These are phyloP conservation scores for Lophochroa leadbeateri DNA, from an alignment of 2,113 vertebrate genomes.

Conservation along the genomic window DNA sequence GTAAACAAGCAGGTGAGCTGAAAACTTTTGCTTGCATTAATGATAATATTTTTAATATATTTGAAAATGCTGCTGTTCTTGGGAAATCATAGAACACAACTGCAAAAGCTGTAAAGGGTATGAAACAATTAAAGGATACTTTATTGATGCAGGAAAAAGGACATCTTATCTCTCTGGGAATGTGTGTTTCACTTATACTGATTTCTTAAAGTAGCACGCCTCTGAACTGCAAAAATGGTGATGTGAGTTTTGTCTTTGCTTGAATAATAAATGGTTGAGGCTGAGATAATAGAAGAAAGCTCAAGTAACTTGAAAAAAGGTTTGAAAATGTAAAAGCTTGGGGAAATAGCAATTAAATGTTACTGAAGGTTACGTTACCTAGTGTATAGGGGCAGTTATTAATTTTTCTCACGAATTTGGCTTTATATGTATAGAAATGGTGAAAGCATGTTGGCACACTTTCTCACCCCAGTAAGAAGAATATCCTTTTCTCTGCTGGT, in stretches of 20 bases:
- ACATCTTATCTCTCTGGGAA: not conserved
- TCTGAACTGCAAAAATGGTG: not conserved
- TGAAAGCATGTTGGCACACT: not conserved
- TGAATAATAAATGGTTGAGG: not conserved
- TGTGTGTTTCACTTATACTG: not conserved
- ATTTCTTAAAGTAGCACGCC: not conserved
- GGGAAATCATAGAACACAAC: not conserved
- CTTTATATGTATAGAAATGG: not conserved
- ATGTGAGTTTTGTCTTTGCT: not conserved
- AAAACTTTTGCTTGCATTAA: not conserved
- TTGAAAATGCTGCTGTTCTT: not conserved
- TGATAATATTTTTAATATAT: not conserved
- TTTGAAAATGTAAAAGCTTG: not conserved
- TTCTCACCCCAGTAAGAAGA: not conserved
- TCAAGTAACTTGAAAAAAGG: not conserved
- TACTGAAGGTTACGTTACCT: not conserved
- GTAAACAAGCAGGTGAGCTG: not conserved
- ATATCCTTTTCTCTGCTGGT: not conserved
- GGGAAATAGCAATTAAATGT: not conserved
- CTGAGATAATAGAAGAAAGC: not conserved
- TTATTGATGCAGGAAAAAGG: not conserved
- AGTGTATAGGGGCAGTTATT: not conserved
- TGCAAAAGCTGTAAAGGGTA: not conserved
- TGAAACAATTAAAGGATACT: not conserved
- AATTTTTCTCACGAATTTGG: not conserved